phyloP scores from a whole-genome alignment of 2,113 vertebrate species.

The Carollia perspicillata region DNA sequence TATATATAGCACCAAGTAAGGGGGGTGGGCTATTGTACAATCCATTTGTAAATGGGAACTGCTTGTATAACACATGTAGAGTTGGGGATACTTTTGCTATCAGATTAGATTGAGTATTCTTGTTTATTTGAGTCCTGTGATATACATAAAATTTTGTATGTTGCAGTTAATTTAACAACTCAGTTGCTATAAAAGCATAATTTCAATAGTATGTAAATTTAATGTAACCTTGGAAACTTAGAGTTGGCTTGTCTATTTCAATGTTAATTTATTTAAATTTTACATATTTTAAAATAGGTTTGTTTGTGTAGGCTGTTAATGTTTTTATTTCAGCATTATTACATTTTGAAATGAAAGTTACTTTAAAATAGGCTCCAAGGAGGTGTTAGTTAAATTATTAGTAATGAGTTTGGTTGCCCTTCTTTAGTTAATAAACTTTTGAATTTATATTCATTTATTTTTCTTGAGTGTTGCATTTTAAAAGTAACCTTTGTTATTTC shows the following conservation, averaged over 20 bases:
- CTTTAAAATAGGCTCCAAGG: conserved; percentile 59
- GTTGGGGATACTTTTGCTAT: conserved; percentile 33
- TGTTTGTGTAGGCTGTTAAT: conserved; percentile 44
- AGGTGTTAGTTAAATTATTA: conserved; percentile 67
- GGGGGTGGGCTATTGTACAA: not conserved
- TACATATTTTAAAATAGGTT: conserved; percentile 59
- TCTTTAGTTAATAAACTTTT: conserved; percentile 28
- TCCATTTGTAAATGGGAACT: not conserved
- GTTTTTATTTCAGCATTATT: conserved; percentile 56
- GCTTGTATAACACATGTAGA: conserved; percentile 6
- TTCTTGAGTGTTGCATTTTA: not conserved
- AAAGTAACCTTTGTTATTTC: conserved; percentile 37
- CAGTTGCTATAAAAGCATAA: conserved; percentile 61
- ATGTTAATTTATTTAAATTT: conserved; percentile 73
- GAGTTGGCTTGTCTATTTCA: conserved; percentile 54
- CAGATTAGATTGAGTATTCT: conserved; percentile 39
- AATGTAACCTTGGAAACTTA: conserved; percentile 65
- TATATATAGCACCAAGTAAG: too few species aligned
- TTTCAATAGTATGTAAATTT: conserved; percentile 63
- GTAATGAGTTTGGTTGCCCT: conserved; percentile 43
- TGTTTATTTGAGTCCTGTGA: conserved; percentile 46
- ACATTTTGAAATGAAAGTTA: conserved; percentile 66
- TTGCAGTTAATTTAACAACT: conserved; percentile 62
- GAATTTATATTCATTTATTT: conserved; percentile 7
- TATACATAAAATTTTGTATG: conserved; percentile 23